Base-by-base conservation (phyloP, 1,140 invertebrate genomes). In the Globodera rostochiensis region DNA sequence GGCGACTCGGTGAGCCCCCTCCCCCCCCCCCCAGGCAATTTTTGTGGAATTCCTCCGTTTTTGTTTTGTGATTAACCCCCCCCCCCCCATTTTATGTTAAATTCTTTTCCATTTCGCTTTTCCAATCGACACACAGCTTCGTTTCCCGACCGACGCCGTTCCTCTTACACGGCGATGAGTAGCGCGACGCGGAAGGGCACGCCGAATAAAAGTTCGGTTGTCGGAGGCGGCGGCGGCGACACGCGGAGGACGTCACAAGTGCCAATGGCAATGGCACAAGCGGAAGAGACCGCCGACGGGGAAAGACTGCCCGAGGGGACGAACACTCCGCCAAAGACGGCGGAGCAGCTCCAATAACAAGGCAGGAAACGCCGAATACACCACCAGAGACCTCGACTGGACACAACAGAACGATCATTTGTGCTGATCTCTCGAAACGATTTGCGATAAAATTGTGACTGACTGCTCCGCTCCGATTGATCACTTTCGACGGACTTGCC, bases 111-210 rank as follows among this genome's bases (percentile, higher is more conserved):
- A 74, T 36, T 9, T 47, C 15, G 21, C 8, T 3, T 8, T 9
- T 78, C 77, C 9, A 47, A 9, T 2, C 47, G 73, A 49, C 36
- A 53, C 64, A 79, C 78, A 74, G 73, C 78, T 49, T 77, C 60
- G 36, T 77, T 80, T 67, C 78, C 79, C 49, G 80, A 80, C n/a
- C 49, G 53, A n/a, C n/a, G 19, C 57, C 57, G 74, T 66, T 36
- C 76, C 11, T 78, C 76, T 67, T 67, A 57, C 21, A 78, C 49
- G 64, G 64, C 50, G 13, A 78, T 66, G 25, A 21, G 49, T n/a
- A 77, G 46, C 71, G 19, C 46, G 74, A 64, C 57, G 57, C 11
- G 57, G 57, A 64, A 21, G 57, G 79, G 73, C 9, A 77, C 49
- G 8, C 13, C 49, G n/a, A 76, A 57, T 76, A 76, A 76, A 25